These are phyloP conservation scores for Stictocephala bisonia DNA, from an alignment of 2,888 invertebrate species.

Conservation along the genomic window DNA sequence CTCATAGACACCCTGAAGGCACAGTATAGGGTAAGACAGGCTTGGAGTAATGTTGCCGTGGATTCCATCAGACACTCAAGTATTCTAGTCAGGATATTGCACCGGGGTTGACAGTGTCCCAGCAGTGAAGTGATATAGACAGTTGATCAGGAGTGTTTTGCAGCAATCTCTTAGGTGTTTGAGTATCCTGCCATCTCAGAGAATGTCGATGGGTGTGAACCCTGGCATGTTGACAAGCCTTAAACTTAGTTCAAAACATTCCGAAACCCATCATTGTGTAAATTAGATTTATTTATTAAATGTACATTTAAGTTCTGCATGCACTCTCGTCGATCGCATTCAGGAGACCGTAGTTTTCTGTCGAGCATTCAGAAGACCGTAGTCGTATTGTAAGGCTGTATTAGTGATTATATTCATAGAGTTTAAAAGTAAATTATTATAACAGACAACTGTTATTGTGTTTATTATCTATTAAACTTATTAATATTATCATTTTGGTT, in stretches of 20 bases:
- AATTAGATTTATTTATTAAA: slow-evolving; percentile 36
- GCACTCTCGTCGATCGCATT: slow-evolving; percentile 42
- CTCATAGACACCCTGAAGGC: too few relatives aligned
- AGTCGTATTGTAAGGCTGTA: slow-evolving; percentile 41
- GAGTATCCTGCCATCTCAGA: too few relatives aligned
- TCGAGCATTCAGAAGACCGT: slow-evolving; percentile 37
- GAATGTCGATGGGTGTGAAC: neutral
- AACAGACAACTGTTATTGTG: slow-evolving; percentile 34
- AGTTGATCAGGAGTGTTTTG: slow-evolving; percentile 9
- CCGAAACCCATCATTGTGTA: slow-evolving; percentile 15
- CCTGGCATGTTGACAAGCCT: slow-evolving; percentile 15
- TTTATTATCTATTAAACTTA: slow-evolving; percentile 35
- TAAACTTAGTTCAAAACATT: slow-evolving; percentile 33
- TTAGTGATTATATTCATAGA: slow-evolving; percentile 37
- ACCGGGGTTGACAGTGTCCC: neutral
- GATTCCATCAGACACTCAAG: neutral
- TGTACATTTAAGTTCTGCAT: slow-evolving; percentile 37
- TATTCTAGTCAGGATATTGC: slow-evolving; percentile 34
- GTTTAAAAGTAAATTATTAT: slow-evolving; percentile 18
- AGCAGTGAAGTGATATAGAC: neutral
- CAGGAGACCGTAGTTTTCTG: slow-evolving; percentile 40
- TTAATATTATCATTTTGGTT: slow-evolving; percentile 32
- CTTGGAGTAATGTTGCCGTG: too few relatives aligned
- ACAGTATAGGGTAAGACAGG: too few relatives aligned
- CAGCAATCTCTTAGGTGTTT: too few relatives aligned